Percentiles rank a stretch among this genome's conserved stretches.
Evolutionary conservation across 2,113 vertebrate species (phyloP).

Genomic region (Sylvilagus bachmani): DNA sequence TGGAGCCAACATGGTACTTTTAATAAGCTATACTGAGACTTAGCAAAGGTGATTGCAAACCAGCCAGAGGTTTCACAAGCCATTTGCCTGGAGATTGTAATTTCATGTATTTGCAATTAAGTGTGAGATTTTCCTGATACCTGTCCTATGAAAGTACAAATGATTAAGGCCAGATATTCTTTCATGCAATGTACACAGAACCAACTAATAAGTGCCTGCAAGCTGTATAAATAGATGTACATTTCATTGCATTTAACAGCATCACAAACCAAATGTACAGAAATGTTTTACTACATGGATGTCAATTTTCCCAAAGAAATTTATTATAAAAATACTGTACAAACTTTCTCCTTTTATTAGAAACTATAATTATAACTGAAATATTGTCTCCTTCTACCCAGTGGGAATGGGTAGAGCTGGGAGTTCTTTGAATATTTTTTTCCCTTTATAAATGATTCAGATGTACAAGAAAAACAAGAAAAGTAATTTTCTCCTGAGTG

Average conservation of each 20-base stretch:
- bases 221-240: slow-evolving; percentile 47
- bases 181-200: slow-evolving; percentile 56
- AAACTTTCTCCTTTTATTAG: not conserved
- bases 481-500: slow-evolving; percentile 23
- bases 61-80: slow-evolving; percentile 17
- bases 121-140: slow-evolving; percentile 53
- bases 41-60: slow-evolving; percentile 69
- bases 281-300: slow-evolving; percentile 49
- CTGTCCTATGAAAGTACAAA: slow-evolving; percentile 48
- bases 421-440: slow-evolving; percentile 3
- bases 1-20: slow-evolving; percentile 80
- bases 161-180: slow-evolving; percentile 63
- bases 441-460: slow-evolving; percentile 59
- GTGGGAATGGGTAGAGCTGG: too few relatives aligned
- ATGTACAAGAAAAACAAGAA: not conserved
- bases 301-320: slow-evolving; percentile 8
- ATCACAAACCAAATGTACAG: slow-evolving; percentile 49
- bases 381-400: not conserved
- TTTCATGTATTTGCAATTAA: slow-evolving; percentile 52
- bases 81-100: slow-evolving; percentile 37
- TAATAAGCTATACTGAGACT: slow-evolving; percentile 62
- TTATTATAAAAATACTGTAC: not conserved
- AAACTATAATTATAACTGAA: not conserved
- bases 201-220: slow-evolving; percentile 14
- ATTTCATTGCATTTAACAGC: slow-evolving; percentile 47